Percentiles rank a stretch among this genome's conserved stretches.
Conservation (phyloP, 2,113 vertebrate genomes). For the Potamarius usumacintae region DNA sequence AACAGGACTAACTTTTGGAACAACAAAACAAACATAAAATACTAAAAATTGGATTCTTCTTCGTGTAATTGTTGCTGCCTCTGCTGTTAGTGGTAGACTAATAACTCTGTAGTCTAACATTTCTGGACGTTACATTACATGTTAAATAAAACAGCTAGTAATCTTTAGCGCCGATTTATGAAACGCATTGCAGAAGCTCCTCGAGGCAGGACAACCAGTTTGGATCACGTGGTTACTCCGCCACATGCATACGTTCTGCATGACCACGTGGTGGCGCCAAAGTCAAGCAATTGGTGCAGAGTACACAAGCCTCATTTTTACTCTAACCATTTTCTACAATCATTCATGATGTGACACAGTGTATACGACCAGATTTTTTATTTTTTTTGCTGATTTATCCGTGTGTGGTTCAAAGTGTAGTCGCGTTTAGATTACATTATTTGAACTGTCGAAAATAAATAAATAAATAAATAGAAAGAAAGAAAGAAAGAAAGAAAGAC, state of each 20-base stretch:
- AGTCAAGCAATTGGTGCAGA: neutral
- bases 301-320: neutral
- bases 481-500: neutral
- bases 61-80: neutral
- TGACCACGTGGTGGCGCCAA: conserved; percentile 39
- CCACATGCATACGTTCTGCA: neutral
- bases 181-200: neutral
- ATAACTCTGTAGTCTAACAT: neutral
- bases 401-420: neutral
- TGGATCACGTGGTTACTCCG: neutral
- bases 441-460: neutral
- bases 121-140: neutral
- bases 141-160: neutral
- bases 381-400: neutral
- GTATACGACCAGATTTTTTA: neutral
- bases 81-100: neutral
- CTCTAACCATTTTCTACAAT: neutral
- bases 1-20: neutral
- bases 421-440: neutral
- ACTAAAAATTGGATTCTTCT: neutral
- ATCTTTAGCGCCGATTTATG: neutral
- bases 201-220: too few relatives aligned
- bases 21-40: neutral
- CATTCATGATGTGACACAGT: neutral
- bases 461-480: neutral